phyloP scores from a whole-genome alignment of 2,888 invertebrate genomes.

The Stenichneumon culpator region DNA sequence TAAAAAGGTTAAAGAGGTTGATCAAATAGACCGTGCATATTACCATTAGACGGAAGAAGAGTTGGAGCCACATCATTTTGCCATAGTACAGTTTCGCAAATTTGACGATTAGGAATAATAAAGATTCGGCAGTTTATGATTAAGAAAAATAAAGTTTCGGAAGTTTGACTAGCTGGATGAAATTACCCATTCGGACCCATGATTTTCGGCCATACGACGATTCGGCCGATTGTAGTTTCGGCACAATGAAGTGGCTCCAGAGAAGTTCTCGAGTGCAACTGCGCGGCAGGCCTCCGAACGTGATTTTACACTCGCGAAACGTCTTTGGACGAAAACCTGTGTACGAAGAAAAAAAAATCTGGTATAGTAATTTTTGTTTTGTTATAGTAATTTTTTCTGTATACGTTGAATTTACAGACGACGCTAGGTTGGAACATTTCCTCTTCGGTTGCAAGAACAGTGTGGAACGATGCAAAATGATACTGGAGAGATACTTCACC shows the following conservation, averaged over 20 bases:
- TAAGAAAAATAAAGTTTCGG: too few species aligned
- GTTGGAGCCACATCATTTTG: too few species aligned
- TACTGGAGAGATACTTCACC: conserved; percentile 83
- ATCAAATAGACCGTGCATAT: neutral
- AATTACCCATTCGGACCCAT: too few species aligned
- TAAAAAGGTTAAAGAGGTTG: too few species aligned
- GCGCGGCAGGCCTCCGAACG: neutral
- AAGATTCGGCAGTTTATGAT: too few species aligned
- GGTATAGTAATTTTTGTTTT: neutral
- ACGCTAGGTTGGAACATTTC: conserved; percentile 81
- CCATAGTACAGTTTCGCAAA: too few species aligned
- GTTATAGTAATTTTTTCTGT: neutral
- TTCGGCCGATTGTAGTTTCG: too few species aligned
- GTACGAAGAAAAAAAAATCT: neutral
- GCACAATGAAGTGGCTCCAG: too few species aligned
- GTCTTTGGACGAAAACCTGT: neutral
- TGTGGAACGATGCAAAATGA: conserved; percentile 82
- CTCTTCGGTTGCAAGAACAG: conserved; percentile 84
- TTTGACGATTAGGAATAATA: too few species aligned
- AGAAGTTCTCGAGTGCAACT: neutral
- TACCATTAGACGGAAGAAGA: neutral
- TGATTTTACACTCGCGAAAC: neutral
- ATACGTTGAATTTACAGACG: conserved; percentile 75
- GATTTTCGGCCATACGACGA: too few species aligned
- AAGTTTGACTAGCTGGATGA: too few species aligned